These are phyloP conservation scores for Melanophora roralis DNA, from an alignment of 2,888 invertebrate genomes.

Conservation along the genomic window DNA sequence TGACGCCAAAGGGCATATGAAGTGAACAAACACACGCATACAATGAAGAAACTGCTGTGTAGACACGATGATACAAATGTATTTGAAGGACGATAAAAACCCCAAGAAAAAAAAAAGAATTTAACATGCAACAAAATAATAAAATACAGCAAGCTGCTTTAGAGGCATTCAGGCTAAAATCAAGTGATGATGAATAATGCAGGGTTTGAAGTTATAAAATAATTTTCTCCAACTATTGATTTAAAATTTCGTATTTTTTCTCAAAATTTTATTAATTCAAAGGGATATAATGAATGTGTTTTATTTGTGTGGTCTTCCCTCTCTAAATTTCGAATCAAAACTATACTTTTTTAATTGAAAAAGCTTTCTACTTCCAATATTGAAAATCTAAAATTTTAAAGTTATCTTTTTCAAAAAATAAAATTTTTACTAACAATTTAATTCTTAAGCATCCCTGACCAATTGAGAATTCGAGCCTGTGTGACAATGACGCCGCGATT, in stretches of 20 bases:
- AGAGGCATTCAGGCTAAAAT: slow-evolving; percentile 5
- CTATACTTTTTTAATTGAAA: no score
- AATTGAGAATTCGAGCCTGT: slow-evolving; percentile 38
- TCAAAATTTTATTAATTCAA: no score
- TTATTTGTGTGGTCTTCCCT: no score
- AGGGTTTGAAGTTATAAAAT: slow-evolving; percentile 4
- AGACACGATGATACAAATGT: slow-evolving; percentile 49
- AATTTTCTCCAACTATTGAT: no score
- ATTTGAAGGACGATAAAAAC: slow-evolving; percentile 28
- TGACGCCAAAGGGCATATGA: slow-evolving; percentile 66
- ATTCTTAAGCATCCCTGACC: neutral
- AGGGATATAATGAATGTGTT: no score
- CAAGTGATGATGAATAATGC: neutral
- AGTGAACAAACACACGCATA: slow-evolving; percentile 37
- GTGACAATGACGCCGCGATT: slow-evolving; percentile 62
- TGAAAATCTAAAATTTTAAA: no score
- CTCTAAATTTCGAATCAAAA: no score
- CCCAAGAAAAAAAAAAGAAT: slow-evolving; percentile 1
- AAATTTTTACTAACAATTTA: neutral
- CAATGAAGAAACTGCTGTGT: no score
- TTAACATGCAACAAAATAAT: slow-evolving; percentile 29
- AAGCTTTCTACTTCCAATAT: no score
- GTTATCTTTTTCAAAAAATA: neutral
- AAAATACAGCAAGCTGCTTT: slow-evolving; percentile 43
- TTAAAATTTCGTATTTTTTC: no score